Evolutionary conservation across 1,140 invertebrate genomes (phyloP), one percentile per base, ranked within the genome.

Genomic region (Frieseomelitta varia): DNA sequence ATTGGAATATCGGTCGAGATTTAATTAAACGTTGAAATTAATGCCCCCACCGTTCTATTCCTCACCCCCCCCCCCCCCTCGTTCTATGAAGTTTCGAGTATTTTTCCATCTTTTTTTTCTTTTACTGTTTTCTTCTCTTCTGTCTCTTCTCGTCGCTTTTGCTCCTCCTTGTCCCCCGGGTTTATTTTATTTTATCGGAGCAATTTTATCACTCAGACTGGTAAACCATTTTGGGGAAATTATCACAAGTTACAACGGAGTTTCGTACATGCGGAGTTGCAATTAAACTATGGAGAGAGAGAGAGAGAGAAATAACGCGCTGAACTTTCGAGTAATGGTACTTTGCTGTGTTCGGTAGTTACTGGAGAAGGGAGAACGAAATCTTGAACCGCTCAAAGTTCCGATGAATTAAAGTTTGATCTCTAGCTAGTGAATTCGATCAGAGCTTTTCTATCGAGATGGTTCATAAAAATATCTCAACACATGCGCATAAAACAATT

Each of bases 21-120:
- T 83, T 83, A 83, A 83, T 83, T 77, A 83, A 83, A 83, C 61
- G 47, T 3, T n/a, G 63, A 51, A 68, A 82, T 69, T 77, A 58
- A 76, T 83, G n/a, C 0, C 30, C n/a, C n/a, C n/a, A n/a, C n/a
- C n/a, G n/a, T n/a, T n/a, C n/a, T n/a, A n/a, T n/a, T n/a, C n/a
- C n/a, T n/a, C n/a, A n/a, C n/a, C n/a, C n/a, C n/a, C n/a, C n/a
- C n/a, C n/a, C 10, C 53, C 47, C 0, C 34, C 24, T 11, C 8
- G 10, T 10, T 63, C 19, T n/a, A 14, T 27, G 10, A 21, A 51
- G 2, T 72, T 72, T 47, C 19, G 10, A 1, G 10, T 6, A 47
- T 71, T 72, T 76, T 12, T 27, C 15, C n/a, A 47, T 39, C 63
- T 1, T 17, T 10, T 71, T 72, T 76, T 6, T 47, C 8, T 47